These are phyloP conservation scores for Catonia carolina DNA, from an alignment of 2,888 invertebrate genomes.

Conservation along the genomic window DNA sequence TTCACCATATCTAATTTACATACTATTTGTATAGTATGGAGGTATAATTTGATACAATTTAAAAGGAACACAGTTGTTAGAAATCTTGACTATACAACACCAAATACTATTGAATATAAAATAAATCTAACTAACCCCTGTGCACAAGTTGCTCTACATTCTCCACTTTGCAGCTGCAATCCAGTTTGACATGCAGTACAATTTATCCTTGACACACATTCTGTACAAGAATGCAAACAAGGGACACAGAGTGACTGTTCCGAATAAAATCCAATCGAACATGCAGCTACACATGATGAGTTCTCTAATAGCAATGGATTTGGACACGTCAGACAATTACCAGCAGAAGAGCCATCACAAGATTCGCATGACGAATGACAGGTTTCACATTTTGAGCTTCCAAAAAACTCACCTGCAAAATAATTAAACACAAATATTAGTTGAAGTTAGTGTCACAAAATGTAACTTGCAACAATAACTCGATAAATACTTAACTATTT, in stretches of 20 bases:
- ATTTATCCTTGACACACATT: constrained; percentile 70
- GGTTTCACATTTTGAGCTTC: constrained; percentile 60
- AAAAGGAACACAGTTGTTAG: no score
- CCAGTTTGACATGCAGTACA: constrained; percentile 73
- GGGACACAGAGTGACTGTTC: constrained; percentile 52
- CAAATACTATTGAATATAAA: not conserved
- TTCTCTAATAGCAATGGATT: constrained; percentile 65
- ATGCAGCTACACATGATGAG: constrained; percentile 65
- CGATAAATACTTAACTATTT: no score
- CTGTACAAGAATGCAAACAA: constrained; percentile 71
- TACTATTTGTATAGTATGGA: no score
- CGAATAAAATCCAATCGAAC: constrained; percentile 63
- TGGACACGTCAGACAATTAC: constrained; percentile 63
- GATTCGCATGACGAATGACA: constrained; percentile 75
- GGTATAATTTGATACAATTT: no score
- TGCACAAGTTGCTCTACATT: constrained; percentile 73
- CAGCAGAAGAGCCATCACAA: constrained; percentile 71
- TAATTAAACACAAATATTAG: not conserved
- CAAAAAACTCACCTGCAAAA: constrained; percentile 61
- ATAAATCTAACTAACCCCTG: constrained; percentile 47
- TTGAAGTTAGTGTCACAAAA: no score
- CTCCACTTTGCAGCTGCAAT: constrained; percentile 72
- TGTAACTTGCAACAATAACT: no score
- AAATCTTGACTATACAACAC: no score
- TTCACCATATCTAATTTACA: no score